These are phyloP conservation scores for Stictonetta naevosa DNA, from an alignment of 2,113 vertebrate species.

Conservation along the genomic window DNA sequence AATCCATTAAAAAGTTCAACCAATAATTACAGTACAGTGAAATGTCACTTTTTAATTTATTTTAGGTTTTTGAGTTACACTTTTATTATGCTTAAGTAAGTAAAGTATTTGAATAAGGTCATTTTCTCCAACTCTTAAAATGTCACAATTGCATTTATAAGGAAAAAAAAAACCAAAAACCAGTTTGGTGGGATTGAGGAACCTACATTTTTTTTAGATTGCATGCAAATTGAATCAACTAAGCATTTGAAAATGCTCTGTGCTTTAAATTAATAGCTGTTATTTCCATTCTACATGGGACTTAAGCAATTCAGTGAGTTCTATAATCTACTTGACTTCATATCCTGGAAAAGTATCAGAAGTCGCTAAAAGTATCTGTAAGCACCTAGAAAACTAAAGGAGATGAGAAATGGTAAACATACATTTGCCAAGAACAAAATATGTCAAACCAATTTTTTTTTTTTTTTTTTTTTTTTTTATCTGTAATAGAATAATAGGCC, in stretches of 20 bases:
- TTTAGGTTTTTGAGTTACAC: background rate
- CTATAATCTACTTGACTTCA: background rate
- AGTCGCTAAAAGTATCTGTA: background rate
- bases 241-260: background rate
- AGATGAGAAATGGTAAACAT: background rate
- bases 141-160: background rate
- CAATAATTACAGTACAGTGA: background rate
- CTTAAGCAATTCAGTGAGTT: background rate
- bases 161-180: slow-evolving; percentile 1
- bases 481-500: background rate
- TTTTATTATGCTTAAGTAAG: background rate
- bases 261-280: background rate
- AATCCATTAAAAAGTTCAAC: background rate
- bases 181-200: background rate
- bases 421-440: slow-evolving; percentile 33
- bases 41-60: background rate
- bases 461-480: slow-evolving; percentile 52
- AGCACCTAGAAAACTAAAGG: background rate
- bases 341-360: background rate
- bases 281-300: background rate
- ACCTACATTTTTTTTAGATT: background rate
- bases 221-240: background rate
- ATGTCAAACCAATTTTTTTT: slow-evolving; percentile 41
- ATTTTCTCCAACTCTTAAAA: background rate
- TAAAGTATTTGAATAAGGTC: background rate